Percentiles rank a stretch among this genome's conserved stretches.
These are phyloP conservation scores for Pipa parva DNA, from an alignment of 2,113 vertebrate genomes.

Conservation along the genomic window DNA sequence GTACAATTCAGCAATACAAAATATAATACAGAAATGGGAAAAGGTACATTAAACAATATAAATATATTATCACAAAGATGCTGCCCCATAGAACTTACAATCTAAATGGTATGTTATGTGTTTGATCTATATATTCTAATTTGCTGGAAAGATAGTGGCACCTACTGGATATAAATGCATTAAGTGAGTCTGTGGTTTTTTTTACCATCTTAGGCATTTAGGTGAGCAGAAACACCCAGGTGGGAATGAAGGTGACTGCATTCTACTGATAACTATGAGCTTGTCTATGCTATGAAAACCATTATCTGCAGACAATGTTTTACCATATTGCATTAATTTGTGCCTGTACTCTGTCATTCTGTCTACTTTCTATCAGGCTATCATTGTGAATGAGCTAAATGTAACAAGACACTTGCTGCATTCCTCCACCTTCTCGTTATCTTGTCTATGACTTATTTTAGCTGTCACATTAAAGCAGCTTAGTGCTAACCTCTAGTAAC, in stretches of 20 bases:
- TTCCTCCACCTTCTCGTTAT: slow-evolving; percentile 51
- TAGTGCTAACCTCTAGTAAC: slow-evolving; percentile 56
- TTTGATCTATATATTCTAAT: too few species aligned
- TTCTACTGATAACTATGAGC: slow-evolving; percentile 20
- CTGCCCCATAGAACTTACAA: too few species aligned
- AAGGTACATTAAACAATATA: too few species aligned
- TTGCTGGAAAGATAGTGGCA: too few species aligned
- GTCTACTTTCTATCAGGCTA: slow-evolving; percentile 46
- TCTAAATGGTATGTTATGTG: too few species aligned
- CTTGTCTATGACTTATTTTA: slow-evolving; percentile 53
- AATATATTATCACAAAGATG: too few species aligned
- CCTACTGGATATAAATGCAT: too few species aligned
- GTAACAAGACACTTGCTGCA: slow-evolving; percentile 51
- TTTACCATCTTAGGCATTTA: slow-evolving; percentile 15
- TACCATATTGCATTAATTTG: slow-evolving; percentile 20
- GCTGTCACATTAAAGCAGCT: slow-evolving; percentile 56
- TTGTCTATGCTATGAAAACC: slow-evolving; percentile 7
- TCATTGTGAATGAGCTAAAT: slow-evolving; percentile 46
- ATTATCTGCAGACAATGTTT: slow-evolving; percentile 26
- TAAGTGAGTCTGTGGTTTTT: too few species aligned
- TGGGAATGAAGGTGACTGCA: slow-evolving; percentile 39
- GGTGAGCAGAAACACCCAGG: slow-evolving; percentile 37
- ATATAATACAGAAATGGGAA: too few species aligned
- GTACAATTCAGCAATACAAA: too few species aligned
- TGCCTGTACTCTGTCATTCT: slow-evolving; percentile 38